Conservation (phyloP, 2,888 invertebrate genomes). For the Amphipoea oculea region DNA sequence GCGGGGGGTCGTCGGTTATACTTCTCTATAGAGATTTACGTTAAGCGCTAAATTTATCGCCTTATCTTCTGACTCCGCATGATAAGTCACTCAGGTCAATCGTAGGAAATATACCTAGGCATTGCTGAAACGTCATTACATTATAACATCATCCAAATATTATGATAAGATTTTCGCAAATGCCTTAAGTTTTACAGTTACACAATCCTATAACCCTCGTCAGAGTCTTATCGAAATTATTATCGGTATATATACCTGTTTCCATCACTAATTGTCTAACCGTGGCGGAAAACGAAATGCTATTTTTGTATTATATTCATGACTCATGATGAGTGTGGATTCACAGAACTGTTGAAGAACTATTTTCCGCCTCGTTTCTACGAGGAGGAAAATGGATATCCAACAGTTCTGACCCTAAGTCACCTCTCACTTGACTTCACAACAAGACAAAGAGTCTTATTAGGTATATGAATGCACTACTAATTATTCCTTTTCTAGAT, state of each 20-base stretch:
- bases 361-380: background rate
- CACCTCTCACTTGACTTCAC: background rate
- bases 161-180: background rate
- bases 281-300: background rate
- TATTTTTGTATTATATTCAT: background rate
- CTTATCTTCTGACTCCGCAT: constrained; percentile 6
- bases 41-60: constrained; percentile 14
- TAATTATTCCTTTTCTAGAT: constrained; percentile 89
- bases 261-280: constrained; percentile 27
- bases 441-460: constrained; percentile 4
- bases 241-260: background rate
- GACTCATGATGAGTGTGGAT: background rate
- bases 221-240: constrained; percentile 3
- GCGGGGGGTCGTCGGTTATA: constrained; percentile 41
- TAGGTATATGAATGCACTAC: background rate
- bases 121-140: background rate
- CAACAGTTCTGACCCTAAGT: background rate
- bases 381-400: background rate
- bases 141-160: constrained; percentile 30
- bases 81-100: constrained; percentile 35
- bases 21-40: constrained; percentile 5
- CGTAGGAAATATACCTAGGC: constrained; percentile 30
- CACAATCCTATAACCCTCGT: background rate
- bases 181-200: background rate
- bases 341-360: background rate